phyloP scores from a whole-genome alignment of 2,113 vertebrate genomes.

The human region DNA sequence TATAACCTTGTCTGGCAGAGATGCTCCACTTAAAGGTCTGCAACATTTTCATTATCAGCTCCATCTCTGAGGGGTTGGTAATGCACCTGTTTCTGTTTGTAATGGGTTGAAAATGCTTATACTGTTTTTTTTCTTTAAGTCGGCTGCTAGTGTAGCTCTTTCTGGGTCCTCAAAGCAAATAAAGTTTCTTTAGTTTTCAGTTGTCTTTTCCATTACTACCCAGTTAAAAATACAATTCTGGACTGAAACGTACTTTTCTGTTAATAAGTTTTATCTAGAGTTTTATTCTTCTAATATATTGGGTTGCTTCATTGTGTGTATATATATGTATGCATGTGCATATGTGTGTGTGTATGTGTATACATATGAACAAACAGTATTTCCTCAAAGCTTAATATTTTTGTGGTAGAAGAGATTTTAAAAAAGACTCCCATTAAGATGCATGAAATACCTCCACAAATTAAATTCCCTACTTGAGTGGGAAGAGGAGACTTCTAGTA shows the following conservation, averaged over 20 bases:
- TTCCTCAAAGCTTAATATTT: not conserved
- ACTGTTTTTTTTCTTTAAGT: conserved; percentile 18
- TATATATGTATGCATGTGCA: not conserved
- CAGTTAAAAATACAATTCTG: conserved; percentile 15
- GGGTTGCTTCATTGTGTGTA: not conserved
- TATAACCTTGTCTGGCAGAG: conserved; percentile 70
- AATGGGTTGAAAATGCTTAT: not conserved
- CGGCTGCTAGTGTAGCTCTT: not conserved
- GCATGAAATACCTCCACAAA: not conserved
- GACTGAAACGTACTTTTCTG: not conserved
- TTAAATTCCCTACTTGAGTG: not conserved
- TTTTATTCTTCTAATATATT: not conserved
- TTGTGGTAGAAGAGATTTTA: not conserved
- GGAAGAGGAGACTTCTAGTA: not conserved
- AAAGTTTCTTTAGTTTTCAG: not conserved
- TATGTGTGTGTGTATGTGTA: not conserved
- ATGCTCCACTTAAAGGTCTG: conserved; percentile 23
- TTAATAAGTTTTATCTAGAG: not conserved
- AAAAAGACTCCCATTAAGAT: not conserved
- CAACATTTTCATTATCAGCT: conserved; percentile 13
- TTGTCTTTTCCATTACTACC: not conserved
- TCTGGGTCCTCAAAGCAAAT: not conserved
- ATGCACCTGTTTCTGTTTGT: conserved; percentile 31
- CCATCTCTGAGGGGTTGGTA: not conserved
- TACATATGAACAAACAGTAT: not conserved